phyloP scores from a whole-genome alignment of 2,888 invertebrate genomes.

The Thereva nobilitata region DNA sequence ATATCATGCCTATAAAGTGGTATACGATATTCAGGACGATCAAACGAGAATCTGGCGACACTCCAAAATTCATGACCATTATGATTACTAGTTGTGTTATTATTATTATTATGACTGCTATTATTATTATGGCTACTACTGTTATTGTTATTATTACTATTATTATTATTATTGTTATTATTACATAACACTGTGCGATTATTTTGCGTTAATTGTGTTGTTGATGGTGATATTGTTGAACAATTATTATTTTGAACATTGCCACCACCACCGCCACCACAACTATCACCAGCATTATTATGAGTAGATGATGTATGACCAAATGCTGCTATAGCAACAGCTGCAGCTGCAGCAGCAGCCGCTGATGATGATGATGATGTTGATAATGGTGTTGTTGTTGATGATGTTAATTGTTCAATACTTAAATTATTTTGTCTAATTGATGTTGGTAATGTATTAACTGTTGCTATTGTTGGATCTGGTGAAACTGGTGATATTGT shows the following conservation, averaged over 20 bases:
- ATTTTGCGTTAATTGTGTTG: background rate
- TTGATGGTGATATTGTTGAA: background rate
- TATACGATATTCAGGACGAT: conserved; percentile 35
- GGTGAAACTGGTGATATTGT: background rate
- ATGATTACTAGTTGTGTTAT: conserved; percentile 13
- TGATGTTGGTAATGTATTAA: background rate
- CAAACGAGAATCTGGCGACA: conserved; percentile 41
- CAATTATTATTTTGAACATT: background rate
- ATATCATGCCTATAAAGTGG: conserved; percentile 38
- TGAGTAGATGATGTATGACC: background rate
- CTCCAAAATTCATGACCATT: conserved; percentile 37
- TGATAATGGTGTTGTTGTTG: background rate
- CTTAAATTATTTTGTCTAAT: background rate
- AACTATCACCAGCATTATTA: background rate
- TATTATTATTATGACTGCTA: conserved; percentile 27
- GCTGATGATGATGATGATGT: conserved; percentile 1
- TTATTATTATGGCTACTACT: background rate
- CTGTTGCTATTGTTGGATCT: conserved; percentile 1
- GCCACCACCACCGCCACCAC: background rate
- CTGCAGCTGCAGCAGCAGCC: conserved; percentile 33
- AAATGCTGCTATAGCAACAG: conserved; percentile 37
- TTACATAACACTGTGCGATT: no score
- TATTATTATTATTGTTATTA: background rate
- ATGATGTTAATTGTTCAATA: background rate
- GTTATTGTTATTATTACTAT: background rate